Conservation (phyloP, 1,140 invertebrate species). For the silkworm (Bombyx mori) region DNA sequence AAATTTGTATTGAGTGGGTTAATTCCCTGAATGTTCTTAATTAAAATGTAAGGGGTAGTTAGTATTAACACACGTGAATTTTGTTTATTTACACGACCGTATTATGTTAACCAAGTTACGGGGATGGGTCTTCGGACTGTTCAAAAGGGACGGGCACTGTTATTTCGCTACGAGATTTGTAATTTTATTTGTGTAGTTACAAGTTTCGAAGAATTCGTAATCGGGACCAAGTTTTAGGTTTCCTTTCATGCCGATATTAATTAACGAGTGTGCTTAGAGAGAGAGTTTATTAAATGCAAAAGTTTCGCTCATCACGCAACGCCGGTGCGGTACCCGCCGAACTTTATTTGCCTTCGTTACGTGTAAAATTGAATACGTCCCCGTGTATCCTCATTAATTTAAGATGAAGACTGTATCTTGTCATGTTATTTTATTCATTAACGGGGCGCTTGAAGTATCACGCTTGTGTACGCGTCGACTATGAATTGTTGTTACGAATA, state of each 20-base stretch:
- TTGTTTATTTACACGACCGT: conserved; percentile 42
- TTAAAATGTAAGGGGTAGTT: conserved; percentile 17
- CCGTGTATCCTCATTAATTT: conserved; percentile 67
- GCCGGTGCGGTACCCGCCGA: conserved; percentile 23
- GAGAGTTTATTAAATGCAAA: conserved; percentile 48
- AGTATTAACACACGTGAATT: conserved; percentile 29
- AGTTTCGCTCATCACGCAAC: conserved; percentile 33
- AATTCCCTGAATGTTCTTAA: conserved; percentile 22
- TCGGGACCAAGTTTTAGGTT: conserved; percentile 58
- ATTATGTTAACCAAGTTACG: conserved; percentile 46
- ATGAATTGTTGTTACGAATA: conserved; percentile 61
- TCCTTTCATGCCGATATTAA: conserved; percentile 62
- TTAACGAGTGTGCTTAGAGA: conserved; percentile 48
- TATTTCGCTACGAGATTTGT: conserved; percentile 25
- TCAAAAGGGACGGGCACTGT: conserved; percentile 25
- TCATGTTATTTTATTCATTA: conserved; percentile 71
- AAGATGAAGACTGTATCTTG: conserved; percentile 68
- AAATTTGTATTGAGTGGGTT: conserved; percentile 14
- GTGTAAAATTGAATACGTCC: conserved; percentile 67
- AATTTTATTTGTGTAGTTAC: conserved; percentile 35
- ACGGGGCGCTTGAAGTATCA: conserved; percentile 39
- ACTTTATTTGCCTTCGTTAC: conserved; percentile 64
- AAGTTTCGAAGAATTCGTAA: conserved; percentile 47
- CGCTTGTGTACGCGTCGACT: conserved; percentile 49
- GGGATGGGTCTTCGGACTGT: conserved; percentile 19